Base-by-base conservation (phyloP, 2,888 invertebrate genomes). In the Tribolium freemani region DNA sequence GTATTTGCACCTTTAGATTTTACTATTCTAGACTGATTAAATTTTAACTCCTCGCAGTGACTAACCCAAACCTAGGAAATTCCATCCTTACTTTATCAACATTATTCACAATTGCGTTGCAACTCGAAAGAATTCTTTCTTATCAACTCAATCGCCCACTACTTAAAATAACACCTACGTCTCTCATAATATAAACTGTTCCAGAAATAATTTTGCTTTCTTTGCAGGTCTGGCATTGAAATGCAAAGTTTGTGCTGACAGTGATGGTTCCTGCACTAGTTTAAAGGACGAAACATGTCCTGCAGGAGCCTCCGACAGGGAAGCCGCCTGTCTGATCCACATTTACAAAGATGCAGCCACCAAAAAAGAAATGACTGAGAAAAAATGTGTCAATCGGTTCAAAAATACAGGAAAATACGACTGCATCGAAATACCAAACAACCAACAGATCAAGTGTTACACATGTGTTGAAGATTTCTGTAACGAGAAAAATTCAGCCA, bases 161-260 rank as follows among this genome's bases (percentile, higher is more conserved):
- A 26, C 0, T 3, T 21, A 21, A 2, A 21, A 3, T 3, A 21
- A 21, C 2, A 3, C 21, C 2, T 21, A 3, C 21, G 21, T 21
- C 2, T 3, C 2, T 21, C 21, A 21, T 21, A n/a, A n/a, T n/a
- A n/a, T n/a, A n/a, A 16, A 26, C 2, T 26, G 26, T 26, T 16
- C 16, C 26, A 26, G 26, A 26, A 26, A 3, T 26, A 26, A 3
- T 26, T 26, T 60, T 10, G 5, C 8, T 63, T 63, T 38, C 6
- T 16, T 2, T 69, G 10, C 50, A 72, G 72, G 69, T 60, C 38
- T 31, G 44, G 72, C 72, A 6, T 44, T 72, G 51, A 72, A 72
- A 63, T 72, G 72, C 16, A 68, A 69, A 31, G 46, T 26, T n/a
- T 72, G 72, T 51, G 51, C 45, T 8, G 50, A 70, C 54, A 21